Conservation (phyloP, 35 echinoderm and acorn worm genomes). For the Ophioderma brevispina region DNA sequence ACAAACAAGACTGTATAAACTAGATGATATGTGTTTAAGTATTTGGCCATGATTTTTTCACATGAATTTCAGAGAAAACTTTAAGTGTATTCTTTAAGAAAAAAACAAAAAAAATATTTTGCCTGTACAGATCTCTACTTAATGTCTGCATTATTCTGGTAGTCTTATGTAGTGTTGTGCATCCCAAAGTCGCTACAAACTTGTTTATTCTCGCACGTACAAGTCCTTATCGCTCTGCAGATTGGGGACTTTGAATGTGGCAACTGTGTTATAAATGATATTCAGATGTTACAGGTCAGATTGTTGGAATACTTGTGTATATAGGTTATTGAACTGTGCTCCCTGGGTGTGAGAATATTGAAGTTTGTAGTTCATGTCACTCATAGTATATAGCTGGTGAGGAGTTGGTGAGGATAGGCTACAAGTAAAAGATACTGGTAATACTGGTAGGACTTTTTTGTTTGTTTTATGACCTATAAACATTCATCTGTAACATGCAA, state of each 20-base stretch:
- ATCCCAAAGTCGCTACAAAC: not conserved
- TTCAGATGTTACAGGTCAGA: not conserved
- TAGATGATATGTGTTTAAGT: not conserved
- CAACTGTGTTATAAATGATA: not conserved
- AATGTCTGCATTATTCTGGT: constrained; percentile 2
- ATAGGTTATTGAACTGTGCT: not conserved
- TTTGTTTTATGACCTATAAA: no score
- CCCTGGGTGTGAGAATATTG: not conserved
- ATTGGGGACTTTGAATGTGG: not conserved
- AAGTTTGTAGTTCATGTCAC: not conserved
- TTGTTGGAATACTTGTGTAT: not conserved
- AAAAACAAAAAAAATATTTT: no score
- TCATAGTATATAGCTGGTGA: not conserved
- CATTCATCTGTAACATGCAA: no score
- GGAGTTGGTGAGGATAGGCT: not conserved
- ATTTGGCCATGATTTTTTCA: constrained; percentile 10
- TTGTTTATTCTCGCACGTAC: not conserved
- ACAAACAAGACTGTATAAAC: not conserved
- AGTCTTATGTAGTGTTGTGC: not conserved
- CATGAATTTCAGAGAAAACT: constrained; percentile 5
- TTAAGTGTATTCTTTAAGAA: constrained; percentile 15
- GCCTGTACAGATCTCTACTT: not conserved
- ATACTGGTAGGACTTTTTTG: no score
- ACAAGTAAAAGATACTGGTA: no score
- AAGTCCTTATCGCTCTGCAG: not conserved